These are phyloP conservation scores for Trichogramma dendrolimi DNA, from an alignment of 2,888 invertebrate species.

Conservation along the genomic window DNA sequence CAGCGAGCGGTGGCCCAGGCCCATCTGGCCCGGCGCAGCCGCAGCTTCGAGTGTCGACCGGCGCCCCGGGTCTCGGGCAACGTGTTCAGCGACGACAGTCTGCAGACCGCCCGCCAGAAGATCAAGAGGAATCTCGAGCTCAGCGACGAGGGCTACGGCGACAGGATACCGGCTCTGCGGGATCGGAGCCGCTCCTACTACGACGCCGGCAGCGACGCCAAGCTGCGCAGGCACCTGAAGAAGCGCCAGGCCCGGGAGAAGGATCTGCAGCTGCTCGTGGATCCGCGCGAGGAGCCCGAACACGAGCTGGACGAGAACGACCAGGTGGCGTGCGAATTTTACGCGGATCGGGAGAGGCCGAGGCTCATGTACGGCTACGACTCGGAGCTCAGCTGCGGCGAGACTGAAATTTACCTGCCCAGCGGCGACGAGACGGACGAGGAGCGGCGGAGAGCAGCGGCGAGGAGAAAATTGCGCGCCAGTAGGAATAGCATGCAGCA, in stretches of 20 bases:
- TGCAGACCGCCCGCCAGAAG: constrained; percentile 47
- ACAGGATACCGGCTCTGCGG: constrained; percentile 46
- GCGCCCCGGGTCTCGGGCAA: constrained; percentile 46
- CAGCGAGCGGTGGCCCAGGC: background rate
- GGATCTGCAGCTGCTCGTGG: constrained; percentile 10
- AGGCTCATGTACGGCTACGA: constrained; percentile 56
- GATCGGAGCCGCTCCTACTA: constrained; percentile 49
- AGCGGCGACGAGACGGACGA: constrained; percentile 35
- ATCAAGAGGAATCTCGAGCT: constrained; percentile 46
- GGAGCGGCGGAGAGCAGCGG: constrained; percentile 33
- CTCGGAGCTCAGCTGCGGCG: constrained; percentile 55
- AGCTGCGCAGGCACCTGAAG: constrained; percentile 29
- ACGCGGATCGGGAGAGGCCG: constrained; percentile 30
- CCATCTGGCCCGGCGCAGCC: constrained; percentile 37
- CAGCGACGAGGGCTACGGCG: constrained; percentile 47
- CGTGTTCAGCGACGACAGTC: constrained; percentile 51
- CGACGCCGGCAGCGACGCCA: constrained; percentile 45
- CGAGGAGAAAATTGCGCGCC: constrained; percentile 38
- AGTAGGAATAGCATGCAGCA: constrained; percentile 31
- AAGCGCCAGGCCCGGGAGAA: constrained; percentile 26
- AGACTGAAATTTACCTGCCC: constrained; percentile 55
- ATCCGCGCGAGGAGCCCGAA: constrained; percentile 10
- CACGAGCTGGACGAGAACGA: background rate
- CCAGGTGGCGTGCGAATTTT: background rate
- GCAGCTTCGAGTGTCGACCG: constrained; percentile 45